Evolutionary conservation across 1,140 invertebrate genomes (phyloP).

Genomic region (Orius insidiosus): DNA sequence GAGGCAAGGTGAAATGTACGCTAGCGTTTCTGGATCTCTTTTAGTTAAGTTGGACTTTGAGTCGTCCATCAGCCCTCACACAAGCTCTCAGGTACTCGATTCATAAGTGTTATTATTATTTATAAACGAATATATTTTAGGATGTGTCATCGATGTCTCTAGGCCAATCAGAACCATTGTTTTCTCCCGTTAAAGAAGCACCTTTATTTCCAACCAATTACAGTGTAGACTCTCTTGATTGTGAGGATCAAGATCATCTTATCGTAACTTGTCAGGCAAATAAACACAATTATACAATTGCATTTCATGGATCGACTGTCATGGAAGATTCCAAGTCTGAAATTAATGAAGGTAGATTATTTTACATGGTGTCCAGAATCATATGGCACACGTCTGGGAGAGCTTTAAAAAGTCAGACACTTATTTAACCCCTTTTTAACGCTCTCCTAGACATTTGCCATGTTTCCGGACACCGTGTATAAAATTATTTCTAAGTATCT

Average conservation of each 20-base stretch:
- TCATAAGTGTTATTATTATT: conserved; percentile 27
- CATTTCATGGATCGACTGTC: conserved; percentile 73
- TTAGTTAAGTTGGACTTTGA: conserved; percentile 63
- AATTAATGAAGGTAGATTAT: too few species aligned
- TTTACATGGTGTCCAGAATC: too few species aligned
- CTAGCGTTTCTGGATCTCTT: conserved; percentile 60
- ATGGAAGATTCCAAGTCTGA: conserved; percentile 48
- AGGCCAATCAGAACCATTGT: conserved; percentile 73
- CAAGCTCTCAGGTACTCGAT: conserved; percentile 56
- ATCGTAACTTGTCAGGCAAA: conserved; percentile 70
- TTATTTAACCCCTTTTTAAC: too few species aligned
- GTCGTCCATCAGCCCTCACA: conserved; percentile 50
- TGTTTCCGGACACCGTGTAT: too few species aligned
- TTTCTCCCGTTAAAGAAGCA: conserved; percentile 77
- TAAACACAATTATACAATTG: conserved; percentile 87
- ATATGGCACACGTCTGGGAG: too few species aligned
- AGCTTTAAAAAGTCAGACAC: too few species aligned
- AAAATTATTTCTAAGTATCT: too few species aligned
- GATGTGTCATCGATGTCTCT: conserved; percentile 67
- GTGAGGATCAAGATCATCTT: conserved; percentile 69
- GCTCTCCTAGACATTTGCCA: too few species aligned
- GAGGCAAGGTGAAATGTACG: conserved; percentile 63
- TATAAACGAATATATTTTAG: conserved; percentile 18
- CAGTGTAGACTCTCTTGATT: conserved; percentile 78
- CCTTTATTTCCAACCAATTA: conserved; percentile 52